These are phyloP conservation scores for Raphicerus campestris DNA, from an alignment of 2,113 vertebrate genomes.

Conservation along the genomic window DNA sequence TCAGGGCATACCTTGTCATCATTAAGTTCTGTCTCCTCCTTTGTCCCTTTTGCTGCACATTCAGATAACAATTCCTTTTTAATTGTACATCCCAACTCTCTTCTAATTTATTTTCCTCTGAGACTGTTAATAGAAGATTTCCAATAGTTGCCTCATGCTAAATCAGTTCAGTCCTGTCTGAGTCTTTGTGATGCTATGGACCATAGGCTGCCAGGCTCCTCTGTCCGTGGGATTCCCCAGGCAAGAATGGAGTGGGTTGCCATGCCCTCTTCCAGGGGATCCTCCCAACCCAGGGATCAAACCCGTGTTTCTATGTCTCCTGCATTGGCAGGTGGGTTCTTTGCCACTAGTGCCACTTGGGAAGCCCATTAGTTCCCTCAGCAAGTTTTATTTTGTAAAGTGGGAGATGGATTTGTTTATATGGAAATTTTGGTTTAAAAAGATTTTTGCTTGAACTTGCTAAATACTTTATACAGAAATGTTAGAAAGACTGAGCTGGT, in stretches of 20 bases:
- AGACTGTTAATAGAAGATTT: neutral
- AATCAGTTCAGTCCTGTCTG: neutral
- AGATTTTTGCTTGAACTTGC: neutral
- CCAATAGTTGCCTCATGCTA: neutral
- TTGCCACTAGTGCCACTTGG: neutral
- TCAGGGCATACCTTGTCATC: neutral
- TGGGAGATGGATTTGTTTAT: neutral
- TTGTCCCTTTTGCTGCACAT: neutral
- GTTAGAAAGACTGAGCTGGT: neutral
- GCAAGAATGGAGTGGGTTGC: neutral
- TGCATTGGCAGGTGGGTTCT: neutral
- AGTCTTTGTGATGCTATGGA: neutral
- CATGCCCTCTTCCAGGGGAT: neutral
- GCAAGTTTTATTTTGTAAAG: neutral
- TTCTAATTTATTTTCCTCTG: neutral
- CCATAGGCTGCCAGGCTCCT: neutral
- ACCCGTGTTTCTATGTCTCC: neutral
- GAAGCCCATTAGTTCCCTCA: neutral
- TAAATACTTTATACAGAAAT: neutral
- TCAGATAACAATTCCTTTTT: neutral
- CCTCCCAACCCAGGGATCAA: neutral
- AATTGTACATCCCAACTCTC: neutral
- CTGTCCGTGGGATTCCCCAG: neutral
- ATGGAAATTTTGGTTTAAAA: neutral
- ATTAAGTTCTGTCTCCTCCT: neutral